Evolutionary conservation across 2,888 invertebrate species (phyloP).

Genomic region (Thereva unica): DNA sequence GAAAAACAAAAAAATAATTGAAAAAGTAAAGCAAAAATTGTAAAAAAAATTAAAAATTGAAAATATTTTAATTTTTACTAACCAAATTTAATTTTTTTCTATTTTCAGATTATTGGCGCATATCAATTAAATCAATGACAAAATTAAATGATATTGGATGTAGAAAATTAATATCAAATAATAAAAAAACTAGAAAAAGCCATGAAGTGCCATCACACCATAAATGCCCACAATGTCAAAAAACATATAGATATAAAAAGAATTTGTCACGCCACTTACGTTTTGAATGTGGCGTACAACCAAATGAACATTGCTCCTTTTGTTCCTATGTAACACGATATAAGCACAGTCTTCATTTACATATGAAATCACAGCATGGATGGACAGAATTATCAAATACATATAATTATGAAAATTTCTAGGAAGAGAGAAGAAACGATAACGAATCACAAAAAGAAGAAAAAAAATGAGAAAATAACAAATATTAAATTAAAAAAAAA

Average conservation of each 20-base stretch:
- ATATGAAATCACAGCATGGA: constrained; percentile 57
- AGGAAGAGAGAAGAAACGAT: constrained; percentile 6
- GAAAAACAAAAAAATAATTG: not conserved
- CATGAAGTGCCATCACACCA: constrained; percentile 43
- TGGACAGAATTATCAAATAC: constrained; percentile 4
- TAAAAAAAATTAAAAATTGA: not conserved
- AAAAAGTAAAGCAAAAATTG: constrained; percentile 4
- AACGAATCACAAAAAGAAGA: constrained; percentile 3
- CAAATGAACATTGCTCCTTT: constrained; percentile 62
- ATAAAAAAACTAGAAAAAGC: constrained; percentile 15
- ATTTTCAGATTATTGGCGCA: constrained; percentile 53
- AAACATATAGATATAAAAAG: constrained; percentile 63
- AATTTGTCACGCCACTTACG: constrained; percentile 64
- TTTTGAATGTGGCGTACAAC: constrained; percentile 64
- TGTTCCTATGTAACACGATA: constrained; percentile 62
- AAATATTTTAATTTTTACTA: constrained; percentile 11
- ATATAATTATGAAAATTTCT: not conserved
- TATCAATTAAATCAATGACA: constrained; percentile 56
- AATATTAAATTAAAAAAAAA: constrained; percentile 10
- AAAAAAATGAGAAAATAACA: not conserved
- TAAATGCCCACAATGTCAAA: constrained; percentile 63
- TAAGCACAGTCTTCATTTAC: constrained; percentile 61
- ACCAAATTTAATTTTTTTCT: constrained; percentile 20
- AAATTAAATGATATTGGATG: constrained; percentile 52
- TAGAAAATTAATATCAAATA: constrained; percentile 24